Evolutionary conservation across 1,140 invertebrate species (phyloP), one percentile per base, ranked within the genome.

Genomic region (Manduca sexta): DNA sequence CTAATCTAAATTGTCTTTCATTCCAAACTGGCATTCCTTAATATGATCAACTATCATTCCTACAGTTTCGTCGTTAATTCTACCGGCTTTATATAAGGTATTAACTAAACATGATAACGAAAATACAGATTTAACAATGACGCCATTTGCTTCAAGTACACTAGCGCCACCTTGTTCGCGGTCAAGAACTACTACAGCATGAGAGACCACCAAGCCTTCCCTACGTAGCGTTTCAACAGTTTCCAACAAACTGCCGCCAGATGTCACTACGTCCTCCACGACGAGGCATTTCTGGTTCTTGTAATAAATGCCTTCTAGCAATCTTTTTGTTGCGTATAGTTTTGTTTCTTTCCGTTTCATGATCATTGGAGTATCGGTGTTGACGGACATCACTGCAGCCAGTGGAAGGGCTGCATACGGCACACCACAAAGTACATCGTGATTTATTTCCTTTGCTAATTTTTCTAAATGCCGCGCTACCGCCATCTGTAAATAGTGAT

Each of bases 351-450:
- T 95, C 73, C 94, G 86, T 55, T 93, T 90, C 60, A 98, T 93
- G 31, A 99, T 82, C 96, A 98, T 97, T 0, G 97, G 96, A 7
- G 92, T 90, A 37, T 91, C 72, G 3, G 90, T 88, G 51, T 93
- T 89, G 12, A 90, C 72, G 0, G 94, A 93, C 29, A 96, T 92
- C 29, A 96, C 87, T 3, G 96, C 96, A 0, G 97, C 95, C 41
- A 99, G 89, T 0, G 98, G 97, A 2, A 99, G 77, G 0, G 97
- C 98, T 11, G 97, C 98, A 69, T 99, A 99, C 0, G 98, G 97
- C 0, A 99, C 97, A 7, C 98, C 98, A 86, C 97, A 99, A 16
- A 99, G 81, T 50, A 93, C 88, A 60, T 94, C 90, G 56, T 82
- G 70, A 6, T 68, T 39, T 40, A 80, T 70, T 52, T 64, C 65